Evolutionary conservation across 35 echinoderm and acorn worm genomes (phyloP).

Genomic region (Heliocidaris erythrogramma): DNA sequence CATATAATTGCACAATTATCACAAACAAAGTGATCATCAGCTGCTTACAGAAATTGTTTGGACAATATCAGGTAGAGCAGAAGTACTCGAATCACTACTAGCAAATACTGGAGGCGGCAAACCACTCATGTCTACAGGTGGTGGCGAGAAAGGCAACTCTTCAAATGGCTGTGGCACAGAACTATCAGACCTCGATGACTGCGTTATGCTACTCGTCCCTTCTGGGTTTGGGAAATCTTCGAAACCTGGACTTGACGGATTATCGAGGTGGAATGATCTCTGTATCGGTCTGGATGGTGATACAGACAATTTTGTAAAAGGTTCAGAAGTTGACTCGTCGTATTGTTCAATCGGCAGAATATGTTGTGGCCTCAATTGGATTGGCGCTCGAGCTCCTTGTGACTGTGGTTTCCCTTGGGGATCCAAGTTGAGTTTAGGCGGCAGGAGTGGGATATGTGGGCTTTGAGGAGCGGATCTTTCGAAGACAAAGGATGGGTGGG

Average conservation of each 20-base stretch:
- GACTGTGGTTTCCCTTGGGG: background rate
- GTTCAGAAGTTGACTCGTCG: background rate
- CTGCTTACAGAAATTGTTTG: background rate
- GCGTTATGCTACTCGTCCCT: background rate
- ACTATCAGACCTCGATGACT: background rate
- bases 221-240: background rate
- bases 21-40: too few species aligned
- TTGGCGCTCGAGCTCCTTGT: background rate
- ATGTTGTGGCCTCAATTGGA: background rate
- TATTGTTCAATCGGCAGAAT: background rate
- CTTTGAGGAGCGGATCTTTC: background rate
- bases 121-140: slow-evolving; percentile 34
- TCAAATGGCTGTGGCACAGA: slow-evolving; percentile 25
- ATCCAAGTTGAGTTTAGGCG: background rate
- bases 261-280: background rate
- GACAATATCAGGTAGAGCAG: slow-evolving; percentile 25
- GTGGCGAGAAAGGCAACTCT: slow-evolving; percentile 16
- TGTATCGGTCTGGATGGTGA: background rate
- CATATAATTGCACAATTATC: too few species aligned
- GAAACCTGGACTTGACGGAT: background rate
- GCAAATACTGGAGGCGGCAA: slow-evolving; percentile 12
- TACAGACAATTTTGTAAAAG: background rate
- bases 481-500: background rate
- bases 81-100: background rate
- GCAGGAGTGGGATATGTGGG: background rate